Evolutionary conservation across 2,888 invertebrate genomes (phyloP).

Genomic region (Metallyticus violacea): DNA sequence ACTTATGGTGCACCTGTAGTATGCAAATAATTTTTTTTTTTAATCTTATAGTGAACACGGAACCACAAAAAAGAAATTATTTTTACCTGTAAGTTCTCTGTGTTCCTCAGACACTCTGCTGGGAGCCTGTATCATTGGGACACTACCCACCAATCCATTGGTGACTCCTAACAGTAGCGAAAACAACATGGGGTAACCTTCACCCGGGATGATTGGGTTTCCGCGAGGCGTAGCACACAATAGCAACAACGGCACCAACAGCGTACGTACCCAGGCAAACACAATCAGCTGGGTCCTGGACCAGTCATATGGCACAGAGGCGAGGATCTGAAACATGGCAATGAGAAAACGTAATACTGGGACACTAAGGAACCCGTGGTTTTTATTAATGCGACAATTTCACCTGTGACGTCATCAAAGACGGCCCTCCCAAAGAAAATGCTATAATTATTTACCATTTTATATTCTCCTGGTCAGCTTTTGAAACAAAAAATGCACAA

Average conservation of each 20-base stretch:
- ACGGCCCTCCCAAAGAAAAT: too few species aligned
- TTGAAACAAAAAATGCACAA: too few species aligned
- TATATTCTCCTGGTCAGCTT: too few species aligned
- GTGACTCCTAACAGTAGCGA: slow-evolving; percentile 72
- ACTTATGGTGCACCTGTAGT: too few species aligned
- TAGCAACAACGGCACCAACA: slow-evolving; percentile 77
- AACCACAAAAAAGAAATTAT: too few species aligned
- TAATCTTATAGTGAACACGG: too few species aligned
- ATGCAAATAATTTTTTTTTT: too few species aligned
- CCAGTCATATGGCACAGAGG: slow-evolving; percentile 81
- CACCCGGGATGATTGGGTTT: slow-evolving; percentile 65
- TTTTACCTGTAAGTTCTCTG: slow-evolving; percentile 80
- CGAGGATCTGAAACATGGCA: slow-evolving; percentile 57
- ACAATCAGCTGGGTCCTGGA: slow-evolving; percentile 73
- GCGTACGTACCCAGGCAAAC: slow-evolving; percentile 67
- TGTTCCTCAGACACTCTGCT: slow-evolving; percentile 81
- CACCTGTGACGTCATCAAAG: too few species aligned
- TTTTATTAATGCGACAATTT: too few species aligned
- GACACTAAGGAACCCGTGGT: too few species aligned
- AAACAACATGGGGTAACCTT: slow-evolving; percentile 64
- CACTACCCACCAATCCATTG: slow-evolving; percentile 85
- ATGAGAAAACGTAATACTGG: too few species aligned
- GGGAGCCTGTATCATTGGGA: slow-evolving; percentile 91
- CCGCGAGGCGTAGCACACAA: slow-evolving; percentile 78
- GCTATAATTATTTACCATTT: too few species aligned